These are phyloP conservation scores for Manduca sexta DNA, from an alignment of 1,140 invertebrate species.

Conservation along the genomic window DNA sequence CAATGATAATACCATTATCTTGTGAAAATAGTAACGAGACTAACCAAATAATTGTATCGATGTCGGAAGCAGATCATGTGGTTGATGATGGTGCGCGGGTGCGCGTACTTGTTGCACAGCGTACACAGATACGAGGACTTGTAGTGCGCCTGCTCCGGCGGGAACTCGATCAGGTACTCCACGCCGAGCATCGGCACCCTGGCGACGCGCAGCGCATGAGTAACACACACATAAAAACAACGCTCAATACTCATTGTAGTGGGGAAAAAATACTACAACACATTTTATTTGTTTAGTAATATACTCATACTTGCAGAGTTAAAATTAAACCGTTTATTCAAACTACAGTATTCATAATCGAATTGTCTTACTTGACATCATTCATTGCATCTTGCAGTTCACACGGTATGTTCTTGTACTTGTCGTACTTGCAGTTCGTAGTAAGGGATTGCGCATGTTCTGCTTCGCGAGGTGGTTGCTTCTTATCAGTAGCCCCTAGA, in stretches of 20 bases:
- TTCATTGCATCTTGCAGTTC: slow-evolving; percentile 53
- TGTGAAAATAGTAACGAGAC: slow-evolving; percentile 8
- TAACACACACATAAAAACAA: too few relatives aligned
- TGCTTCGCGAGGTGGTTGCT: too few relatives aligned
- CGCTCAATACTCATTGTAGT: too few relatives aligned
- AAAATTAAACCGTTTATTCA: too few relatives aligned
- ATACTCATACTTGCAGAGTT: too few relatives aligned
- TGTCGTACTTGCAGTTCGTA: slow-evolving; percentile 29
- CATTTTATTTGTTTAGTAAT: too few relatives aligned
- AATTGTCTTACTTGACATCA: slow-evolving; percentile 47
- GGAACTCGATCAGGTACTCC: slow-evolving; percentile 82
- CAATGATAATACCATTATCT: too few relatives aligned
- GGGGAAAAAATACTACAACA: too few relatives aligned
- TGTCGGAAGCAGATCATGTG: slow-evolving; percentile 84
- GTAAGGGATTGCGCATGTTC: too few relatives aligned
- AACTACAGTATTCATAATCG: too few relatives aligned
- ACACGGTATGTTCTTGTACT: slow-evolving; percentile 30
- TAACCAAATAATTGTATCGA: slow-evolving; percentile 75
- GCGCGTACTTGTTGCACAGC: slow-evolving; percentile 83
- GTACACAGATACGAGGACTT: slow-evolving; percentile 83
- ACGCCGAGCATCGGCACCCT: slow-evolving; percentile 75
- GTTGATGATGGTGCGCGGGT: slow-evolving; percentile 82
- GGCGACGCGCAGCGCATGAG: neutral
- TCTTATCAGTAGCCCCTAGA: too few relatives aligned
- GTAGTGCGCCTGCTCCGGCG: slow-evolving; percentile 74